Conservation (phyloP, 2,888 invertebrate species). For the Sphecodes monilicornis region DNA sequence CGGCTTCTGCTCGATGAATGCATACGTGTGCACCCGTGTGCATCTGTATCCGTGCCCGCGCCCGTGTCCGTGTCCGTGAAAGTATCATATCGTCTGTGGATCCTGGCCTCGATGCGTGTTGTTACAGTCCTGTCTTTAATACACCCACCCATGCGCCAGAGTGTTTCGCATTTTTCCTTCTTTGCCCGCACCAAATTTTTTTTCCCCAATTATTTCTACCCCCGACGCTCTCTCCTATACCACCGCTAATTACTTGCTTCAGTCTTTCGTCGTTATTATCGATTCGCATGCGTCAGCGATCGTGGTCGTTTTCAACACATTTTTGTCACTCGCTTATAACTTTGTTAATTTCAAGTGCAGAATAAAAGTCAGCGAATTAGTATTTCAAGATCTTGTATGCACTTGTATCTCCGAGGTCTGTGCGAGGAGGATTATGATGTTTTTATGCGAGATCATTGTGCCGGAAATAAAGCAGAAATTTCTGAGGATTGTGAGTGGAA, state of each 20-base stretch:
- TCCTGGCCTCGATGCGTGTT: neutral
- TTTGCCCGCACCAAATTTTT: neutral
- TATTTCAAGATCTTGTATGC: too few species aligned
- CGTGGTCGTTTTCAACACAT: neutral
- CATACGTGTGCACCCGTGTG: neutral
- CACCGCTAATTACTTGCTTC: neutral
- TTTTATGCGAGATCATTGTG: too few species aligned
- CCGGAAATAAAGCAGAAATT: too few species aligned
- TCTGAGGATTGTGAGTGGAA: too few species aligned
- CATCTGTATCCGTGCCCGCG: too few species aligned
- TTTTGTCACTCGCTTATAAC: too few species aligned
- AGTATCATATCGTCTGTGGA: constrained; percentile 27
- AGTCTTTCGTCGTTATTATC: neutral
- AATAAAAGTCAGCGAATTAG: neutral
- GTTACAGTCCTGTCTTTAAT: constrained; percentile 24
- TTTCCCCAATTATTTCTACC: neutral
- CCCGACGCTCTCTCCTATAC: neutral
- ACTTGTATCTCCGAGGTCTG: too few species aligned
- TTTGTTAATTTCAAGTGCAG: too few species aligned
- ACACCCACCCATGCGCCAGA: constrained; percentile 6
- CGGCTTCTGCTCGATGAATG: constrained; percentile 17
- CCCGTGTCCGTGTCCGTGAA: neutral
- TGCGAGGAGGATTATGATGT: too few species aligned
- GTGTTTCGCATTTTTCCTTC: neutral
- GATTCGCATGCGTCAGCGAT: neutral